Evolutionary conservation across 2,113 vertebrate species (phyloP).

Genomic region (Vireo altiloquus): DNA sequence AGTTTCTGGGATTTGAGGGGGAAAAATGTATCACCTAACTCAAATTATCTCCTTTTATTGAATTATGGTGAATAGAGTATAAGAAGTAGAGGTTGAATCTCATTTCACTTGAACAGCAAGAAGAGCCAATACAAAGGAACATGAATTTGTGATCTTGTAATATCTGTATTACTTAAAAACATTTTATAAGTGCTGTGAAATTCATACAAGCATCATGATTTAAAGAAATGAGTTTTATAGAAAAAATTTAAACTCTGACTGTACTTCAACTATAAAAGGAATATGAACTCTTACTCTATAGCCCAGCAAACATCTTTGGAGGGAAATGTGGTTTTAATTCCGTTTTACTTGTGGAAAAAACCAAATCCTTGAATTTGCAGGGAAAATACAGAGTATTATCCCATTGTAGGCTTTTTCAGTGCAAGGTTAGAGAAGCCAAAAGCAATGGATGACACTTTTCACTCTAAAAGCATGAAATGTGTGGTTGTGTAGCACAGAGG

Average conservation of each 20-base stretch:
- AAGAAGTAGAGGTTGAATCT: not conserved
- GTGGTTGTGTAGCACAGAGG: slow-evolving; percentile 9
- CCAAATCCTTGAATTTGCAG: not conserved
- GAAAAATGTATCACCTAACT: not conserved
- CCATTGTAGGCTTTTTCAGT: not conserved
- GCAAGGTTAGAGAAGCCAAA: not conserved
- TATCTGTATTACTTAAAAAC: not conserved
- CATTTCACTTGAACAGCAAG: not conserved
- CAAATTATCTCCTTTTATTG: not conserved
- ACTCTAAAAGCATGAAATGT: not conserved
- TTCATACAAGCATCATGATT: not conserved
- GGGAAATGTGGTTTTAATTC: not conserved
- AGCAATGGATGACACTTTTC: not conserved
- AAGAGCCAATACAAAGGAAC: not conserved
- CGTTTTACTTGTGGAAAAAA: not conserved
- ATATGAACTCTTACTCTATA: not conserved
- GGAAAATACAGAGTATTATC: not conserved
- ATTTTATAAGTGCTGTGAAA: not conserved
- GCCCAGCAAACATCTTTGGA: not conserved
- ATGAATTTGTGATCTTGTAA: not conserved
- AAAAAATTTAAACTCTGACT: not conserved
- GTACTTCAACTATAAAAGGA: not conserved
- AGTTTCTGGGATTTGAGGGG: not conserved
- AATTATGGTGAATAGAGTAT: not conserved
- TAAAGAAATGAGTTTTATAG: not conserved